Percentiles rank a stretch among this genome's conserved stretches.
These are phyloP conservation scores for Otis tarda DNA, from an alignment of 2,113 vertebrate species.

Conservation along the genomic window DNA sequence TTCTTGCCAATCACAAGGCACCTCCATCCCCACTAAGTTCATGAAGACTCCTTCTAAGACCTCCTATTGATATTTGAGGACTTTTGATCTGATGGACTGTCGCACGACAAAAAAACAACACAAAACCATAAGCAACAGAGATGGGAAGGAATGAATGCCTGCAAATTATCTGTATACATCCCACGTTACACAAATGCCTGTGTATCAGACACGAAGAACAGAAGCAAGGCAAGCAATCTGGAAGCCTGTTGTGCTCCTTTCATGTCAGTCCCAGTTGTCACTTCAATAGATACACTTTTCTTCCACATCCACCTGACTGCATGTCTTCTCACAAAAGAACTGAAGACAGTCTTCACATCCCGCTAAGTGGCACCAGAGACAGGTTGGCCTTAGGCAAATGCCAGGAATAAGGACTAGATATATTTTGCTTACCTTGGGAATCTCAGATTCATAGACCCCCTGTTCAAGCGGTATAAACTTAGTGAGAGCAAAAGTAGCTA, in stretches of 20 bases:
- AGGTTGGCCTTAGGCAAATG: conserved; percentile 32
- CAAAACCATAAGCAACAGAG: neutral
- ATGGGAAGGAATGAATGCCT: neutral
- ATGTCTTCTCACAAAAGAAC: neutral
- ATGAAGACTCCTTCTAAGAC: neutral
- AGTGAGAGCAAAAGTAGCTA: neutral
- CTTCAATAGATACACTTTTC: neutral
- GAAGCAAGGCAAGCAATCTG: conserved; percentile 17
- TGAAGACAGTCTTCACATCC: neutral
- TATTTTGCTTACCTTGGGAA: neutral
- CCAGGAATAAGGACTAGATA: neutral
- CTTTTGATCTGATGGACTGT: neutral
- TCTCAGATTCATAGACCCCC: neutral
- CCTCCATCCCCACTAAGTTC: neutral
- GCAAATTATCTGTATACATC: neutral
- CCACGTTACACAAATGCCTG: neutral
- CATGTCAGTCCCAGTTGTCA: neutral
- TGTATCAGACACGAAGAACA: accelerated
- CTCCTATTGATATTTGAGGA: neutral
- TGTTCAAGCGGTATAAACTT: neutral
- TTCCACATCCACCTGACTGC: neutral
- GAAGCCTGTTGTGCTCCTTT: neutral
- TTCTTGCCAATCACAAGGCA: neutral
- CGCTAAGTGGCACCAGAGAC: neutral
- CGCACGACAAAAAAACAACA: accelerated